These are phyloP conservation scores for Neuroterus valhalla DNA, from an alignment of 1,140 invertebrate species.

Conservation along the genomic window DNA sequence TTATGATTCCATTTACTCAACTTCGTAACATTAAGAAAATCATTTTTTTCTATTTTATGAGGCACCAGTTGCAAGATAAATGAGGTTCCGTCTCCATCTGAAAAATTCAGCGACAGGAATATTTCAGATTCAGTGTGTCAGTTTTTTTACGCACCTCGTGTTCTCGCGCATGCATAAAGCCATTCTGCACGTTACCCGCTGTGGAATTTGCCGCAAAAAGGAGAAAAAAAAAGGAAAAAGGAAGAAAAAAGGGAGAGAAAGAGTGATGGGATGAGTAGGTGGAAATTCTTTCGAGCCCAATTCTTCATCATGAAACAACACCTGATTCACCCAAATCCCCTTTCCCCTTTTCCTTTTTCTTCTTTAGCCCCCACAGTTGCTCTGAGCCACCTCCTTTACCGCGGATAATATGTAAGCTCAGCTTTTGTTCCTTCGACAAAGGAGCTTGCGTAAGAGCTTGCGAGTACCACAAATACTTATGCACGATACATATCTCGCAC, in stretches of 20 bases:
- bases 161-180: too few relatives aligned
- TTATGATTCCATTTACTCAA: too few relatives aligned
- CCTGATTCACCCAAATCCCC: neutral
- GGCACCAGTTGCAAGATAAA: too few relatives aligned
- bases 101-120: too few relatives aligned
- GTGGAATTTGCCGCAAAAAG: neutral
- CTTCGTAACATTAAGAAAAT: too few relatives aligned
- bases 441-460: conserved; percentile 21
- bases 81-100: too few relatives aligned
- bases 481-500: neutral
- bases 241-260: neutral
- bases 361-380: neutral
- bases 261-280: neutral
- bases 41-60: too few relatives aligned
- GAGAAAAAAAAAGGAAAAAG: neutral
- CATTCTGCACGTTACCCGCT: neutral
- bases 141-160: too few relatives aligned
- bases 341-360: neutral
- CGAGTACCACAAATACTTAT: conserved; percentile 17
- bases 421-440: conserved; percentile 24
- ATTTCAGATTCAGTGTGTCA: too few relatives aligned
- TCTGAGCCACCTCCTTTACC: neutral
- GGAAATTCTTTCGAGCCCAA: conserved; percentile 26
- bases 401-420: conserved; percentile 15
- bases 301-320: conserved; percentile 11